Conservation (phyloP, 2,888 invertebrate species). For the Watsonalla binaria region DNA sequence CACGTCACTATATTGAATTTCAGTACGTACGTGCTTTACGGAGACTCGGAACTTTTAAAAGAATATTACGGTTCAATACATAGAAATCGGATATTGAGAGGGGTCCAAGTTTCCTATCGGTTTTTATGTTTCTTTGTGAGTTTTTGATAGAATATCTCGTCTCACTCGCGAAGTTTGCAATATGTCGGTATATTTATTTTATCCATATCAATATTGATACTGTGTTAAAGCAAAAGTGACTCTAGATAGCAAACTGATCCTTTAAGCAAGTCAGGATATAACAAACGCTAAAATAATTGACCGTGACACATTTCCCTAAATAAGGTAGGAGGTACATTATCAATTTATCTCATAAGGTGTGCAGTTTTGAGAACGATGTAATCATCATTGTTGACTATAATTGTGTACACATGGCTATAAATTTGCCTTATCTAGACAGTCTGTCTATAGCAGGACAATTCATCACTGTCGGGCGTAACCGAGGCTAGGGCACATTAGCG, state of each 20-base stretch:
- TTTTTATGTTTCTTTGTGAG: not conserved
- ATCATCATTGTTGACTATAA: conserved; percentile 32
- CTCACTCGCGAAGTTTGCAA: too few relatives aligned
- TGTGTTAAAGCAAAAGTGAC: too few relatives aligned
- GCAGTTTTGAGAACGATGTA: conserved; percentile 42
- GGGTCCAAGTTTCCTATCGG: not conserved
- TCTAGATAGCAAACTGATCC: too few relatives aligned
- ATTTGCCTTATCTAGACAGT: conserved; percentile 72
- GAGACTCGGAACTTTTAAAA: not conserved
- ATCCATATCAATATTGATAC: too few relatives aligned
- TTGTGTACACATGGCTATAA: conserved; percentile 54
- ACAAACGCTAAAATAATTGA: conserved; percentile 17
- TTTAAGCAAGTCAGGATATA: conserved; percentile 1
- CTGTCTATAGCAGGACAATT: conserved; percentile 58
- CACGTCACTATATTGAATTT: conserved; percentile 1
- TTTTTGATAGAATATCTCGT: too few relatives aligned
- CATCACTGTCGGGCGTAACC: conserved; percentile 58
- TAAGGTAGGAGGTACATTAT: conserved; percentile 24
- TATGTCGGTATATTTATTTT: too few relatives aligned
- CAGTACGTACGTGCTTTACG: not conserved
- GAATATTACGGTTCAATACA: not conserved
- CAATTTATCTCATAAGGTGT: conserved; percentile 32
- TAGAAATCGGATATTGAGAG: not conserved
- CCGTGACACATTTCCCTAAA: conserved; percentile 39
- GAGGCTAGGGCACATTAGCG: conserved; percentile 41